Evolutionary conservation across 1,140 invertebrate species (phyloP).

Genomic region (Oreohelix idahoensis): DNA sequence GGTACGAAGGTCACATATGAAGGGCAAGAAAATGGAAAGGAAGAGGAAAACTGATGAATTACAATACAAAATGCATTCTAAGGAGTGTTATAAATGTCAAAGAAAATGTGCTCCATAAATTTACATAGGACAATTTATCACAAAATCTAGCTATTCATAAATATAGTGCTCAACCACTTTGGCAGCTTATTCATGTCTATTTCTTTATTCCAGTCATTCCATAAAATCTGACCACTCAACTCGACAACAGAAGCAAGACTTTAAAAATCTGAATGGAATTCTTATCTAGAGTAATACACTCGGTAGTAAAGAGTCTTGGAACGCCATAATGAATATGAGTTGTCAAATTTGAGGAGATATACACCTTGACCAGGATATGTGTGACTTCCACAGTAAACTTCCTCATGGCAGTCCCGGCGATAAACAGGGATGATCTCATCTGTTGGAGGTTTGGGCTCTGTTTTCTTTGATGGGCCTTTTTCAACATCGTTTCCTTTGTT

Average conservation of each 20-base stretch:
- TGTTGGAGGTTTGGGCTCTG: constrained; percentile 76
- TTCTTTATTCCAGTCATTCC: not conserved
- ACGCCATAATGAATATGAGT: constrained; percentile 98
- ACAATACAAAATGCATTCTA: constrained; percentile 1
- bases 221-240: constrained; percentile 9
- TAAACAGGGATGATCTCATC: constrained; percentile 93
- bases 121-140: not conserved
- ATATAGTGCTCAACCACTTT: not conserved
- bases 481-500: constrained; percentile 65
- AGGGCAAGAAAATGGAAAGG: not conserved
- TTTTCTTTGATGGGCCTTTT: constrained; percentile 55
- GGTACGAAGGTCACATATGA: too few species aligned
- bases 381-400: constrained; percentile 98
- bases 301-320: constrained; percentile 99
- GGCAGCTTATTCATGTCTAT: not conserved
- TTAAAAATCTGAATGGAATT: not conserved
- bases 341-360: constrained; percentile 99
- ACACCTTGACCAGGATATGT: constrained; percentile 94
- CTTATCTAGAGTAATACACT: constrained; percentile 90
- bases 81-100: not conserved
- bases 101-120: not conserved
- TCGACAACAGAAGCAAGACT: not conserved
- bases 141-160: not conserved
- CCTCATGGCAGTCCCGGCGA: constrained; percentile 94
- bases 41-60: not conserved